These are phyloP conservation scores for Megastigmus dorsalis DNA, from an alignment of 2,888 invertebrate species.

Conservation along the genomic window DNA sequence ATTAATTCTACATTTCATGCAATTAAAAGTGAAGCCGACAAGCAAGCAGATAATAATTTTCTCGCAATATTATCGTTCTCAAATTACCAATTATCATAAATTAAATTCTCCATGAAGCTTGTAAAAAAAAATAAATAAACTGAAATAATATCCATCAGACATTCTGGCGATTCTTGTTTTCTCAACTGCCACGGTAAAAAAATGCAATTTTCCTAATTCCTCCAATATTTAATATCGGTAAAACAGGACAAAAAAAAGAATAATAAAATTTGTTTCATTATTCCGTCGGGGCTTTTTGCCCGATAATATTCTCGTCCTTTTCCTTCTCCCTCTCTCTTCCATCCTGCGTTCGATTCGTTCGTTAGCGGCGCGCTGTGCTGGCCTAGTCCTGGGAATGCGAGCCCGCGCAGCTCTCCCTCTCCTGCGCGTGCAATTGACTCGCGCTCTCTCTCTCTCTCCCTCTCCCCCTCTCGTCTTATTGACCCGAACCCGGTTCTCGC, in stretches of 20 bases:
- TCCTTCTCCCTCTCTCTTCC: conserved; percentile 6
- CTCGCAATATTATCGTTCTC: no score
- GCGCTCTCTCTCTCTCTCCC: conserved; percentile 57
- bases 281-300: conserved; percentile 42
- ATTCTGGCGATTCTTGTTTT: no score
- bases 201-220: not conserved
- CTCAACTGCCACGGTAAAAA: no score
- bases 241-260: conserved; percentile 5
- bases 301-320: conserved; percentile 51
- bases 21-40: no score
- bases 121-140: no score
- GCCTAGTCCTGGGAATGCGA: conserved; percentile 73
- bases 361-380: conserved; percentile 61
- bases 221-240: conserved; percentile 26
- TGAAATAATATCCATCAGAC: no score
- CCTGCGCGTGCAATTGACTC: conserved; percentile 46
- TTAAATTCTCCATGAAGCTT: no score
- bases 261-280: conserved; percentile 49
- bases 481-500: conserved; percentile 73
- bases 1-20: no score
- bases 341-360: conserved; percentile 64
- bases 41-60: no score
- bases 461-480: conserved; percentile 71
- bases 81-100: no score
- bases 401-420: conserved; percentile 59